A percentile compares a stretch with the other conserved stretches of the same genome.
phyloP scores from a whole-genome alignment of 2,113 vertebrate genomes.

The Phrynocephalus versicolor region DNA sequence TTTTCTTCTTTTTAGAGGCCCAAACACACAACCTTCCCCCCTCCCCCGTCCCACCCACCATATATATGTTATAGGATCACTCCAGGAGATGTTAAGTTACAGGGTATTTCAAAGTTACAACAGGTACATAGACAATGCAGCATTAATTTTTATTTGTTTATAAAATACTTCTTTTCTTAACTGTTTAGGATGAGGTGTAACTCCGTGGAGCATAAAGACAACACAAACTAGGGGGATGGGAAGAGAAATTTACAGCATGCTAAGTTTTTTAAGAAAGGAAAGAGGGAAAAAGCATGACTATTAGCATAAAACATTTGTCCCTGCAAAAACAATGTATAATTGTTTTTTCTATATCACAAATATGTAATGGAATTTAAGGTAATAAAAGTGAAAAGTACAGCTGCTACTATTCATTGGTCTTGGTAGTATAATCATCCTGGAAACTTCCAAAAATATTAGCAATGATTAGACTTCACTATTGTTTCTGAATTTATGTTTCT shows the following conservation, averaged over 20 bases:
- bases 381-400: conserved; percentile 55
- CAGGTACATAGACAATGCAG: conserved; percentile 66
- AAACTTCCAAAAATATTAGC: conserved; percentile 63
- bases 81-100: conserved; percentile 35
- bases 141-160: conserved; percentile 61
- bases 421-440: conserved; percentile 66
- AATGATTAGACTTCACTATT: conserved; percentile 50
- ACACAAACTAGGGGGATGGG: conserved; percentile 44
- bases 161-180: conserved; percentile 59
- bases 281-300: conserved; percentile 31
- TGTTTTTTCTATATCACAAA: conserved; percentile 58
- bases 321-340: conserved; percentile 48
- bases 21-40: conserved; percentile 30
- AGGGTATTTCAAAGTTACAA: conserved; percentile 10
- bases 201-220: background rate
- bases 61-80: conserved; percentile 33
- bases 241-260: conserved; percentile 65
- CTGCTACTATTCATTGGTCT: conserved; percentile 51
- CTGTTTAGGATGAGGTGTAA: conserved; percentile 58
- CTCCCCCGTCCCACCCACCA: background rate
- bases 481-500: background rate
- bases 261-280: conserved; percentile 45
- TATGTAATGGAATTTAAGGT: conserved; percentile 51
- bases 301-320: conserved; percentile 27
- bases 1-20: conserved; percentile 35